A percentile compares a stretch with the other conserved stretches of the same genome.
Evolutionary conservation across 2,888 invertebrate genomes (phyloP).

Genomic region (Chironomus tentans): DNA sequence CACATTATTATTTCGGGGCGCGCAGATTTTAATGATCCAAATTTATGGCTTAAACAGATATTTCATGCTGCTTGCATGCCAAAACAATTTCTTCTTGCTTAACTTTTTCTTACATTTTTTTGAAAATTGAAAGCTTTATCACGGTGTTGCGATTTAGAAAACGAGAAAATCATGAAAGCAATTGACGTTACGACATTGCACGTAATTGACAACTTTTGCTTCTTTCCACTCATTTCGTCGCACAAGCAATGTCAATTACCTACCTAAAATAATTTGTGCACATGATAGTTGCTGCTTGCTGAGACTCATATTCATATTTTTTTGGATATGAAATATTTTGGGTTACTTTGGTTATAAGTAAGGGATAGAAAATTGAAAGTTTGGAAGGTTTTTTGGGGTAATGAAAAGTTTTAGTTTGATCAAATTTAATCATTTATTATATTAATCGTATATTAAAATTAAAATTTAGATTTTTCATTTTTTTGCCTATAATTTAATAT

Average conservation of each 20-base stretch:
- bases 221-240: not conserved
- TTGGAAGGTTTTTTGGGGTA: no score
- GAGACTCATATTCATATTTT: not conserved
- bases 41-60: slow-evolving; percentile 15
- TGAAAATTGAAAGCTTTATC: slow-evolving; percentile 19
- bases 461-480: no score
- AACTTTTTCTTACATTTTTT: not conserved
- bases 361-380: no score
- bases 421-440: no score
- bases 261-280: slow-evolving; percentile 19
- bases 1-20: not conserved
- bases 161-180: slow-evolving; percentile 18
- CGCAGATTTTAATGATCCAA: slow-evolving; percentile 24
- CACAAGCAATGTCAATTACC: slow-evolving; percentile 23
- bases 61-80: slow-evolving; percentile 6
- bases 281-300: not conserved
- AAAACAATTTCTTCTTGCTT: not conserved
- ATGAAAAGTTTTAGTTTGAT: no score
- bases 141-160: slow-evolving; percentile 19
- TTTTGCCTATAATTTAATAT: no score
- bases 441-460: no score
- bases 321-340: not conserved
- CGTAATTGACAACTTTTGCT: slow-evolving; percentile 25
- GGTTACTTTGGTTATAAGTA: no score
- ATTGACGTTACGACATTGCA: slow-evolving; percentile 18